Evolutionary conservation across 2,113 vertebrate species (phyloP).

Genomic region (Lasiurus cinereus): DNA sequence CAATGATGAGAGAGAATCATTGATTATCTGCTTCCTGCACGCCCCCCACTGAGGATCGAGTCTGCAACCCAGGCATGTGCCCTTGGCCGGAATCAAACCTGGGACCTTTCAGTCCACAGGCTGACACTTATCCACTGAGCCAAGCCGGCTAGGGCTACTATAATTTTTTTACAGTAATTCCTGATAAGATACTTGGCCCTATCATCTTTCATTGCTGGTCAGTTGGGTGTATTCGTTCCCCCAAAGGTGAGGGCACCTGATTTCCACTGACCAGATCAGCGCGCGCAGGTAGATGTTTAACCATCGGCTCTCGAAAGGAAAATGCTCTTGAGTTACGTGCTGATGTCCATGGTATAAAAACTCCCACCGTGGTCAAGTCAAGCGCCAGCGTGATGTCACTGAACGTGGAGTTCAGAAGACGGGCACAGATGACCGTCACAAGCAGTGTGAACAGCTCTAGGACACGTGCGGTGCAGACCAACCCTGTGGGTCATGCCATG

Average conservation of each 20-base stretch:
- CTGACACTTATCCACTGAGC: no score
- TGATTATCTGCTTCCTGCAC: no score
- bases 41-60: no score
- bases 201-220: fast-evolving
- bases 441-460: background rate
- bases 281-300: background rate
- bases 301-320: background rate
- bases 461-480: background rate
- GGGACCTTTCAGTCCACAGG: no score
- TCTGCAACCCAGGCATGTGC: no score
- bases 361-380: background rate
- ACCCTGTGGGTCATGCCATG: background rate
- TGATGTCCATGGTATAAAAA: background rate
- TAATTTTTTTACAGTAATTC: background rate
- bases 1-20: no score
- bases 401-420: background rate
- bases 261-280: background rate
- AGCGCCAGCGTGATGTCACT: background rate
- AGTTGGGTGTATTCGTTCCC: background rate
- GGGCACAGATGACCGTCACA: background rate
- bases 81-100: no score
- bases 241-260: background rate
- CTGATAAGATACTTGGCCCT: background rate
- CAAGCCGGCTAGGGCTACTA: no score
- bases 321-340: background rate